Evolutionary conservation across 1,140 invertebrate genomes (phyloP).

Genomic region (Cataglyphis hispanica): DNA sequence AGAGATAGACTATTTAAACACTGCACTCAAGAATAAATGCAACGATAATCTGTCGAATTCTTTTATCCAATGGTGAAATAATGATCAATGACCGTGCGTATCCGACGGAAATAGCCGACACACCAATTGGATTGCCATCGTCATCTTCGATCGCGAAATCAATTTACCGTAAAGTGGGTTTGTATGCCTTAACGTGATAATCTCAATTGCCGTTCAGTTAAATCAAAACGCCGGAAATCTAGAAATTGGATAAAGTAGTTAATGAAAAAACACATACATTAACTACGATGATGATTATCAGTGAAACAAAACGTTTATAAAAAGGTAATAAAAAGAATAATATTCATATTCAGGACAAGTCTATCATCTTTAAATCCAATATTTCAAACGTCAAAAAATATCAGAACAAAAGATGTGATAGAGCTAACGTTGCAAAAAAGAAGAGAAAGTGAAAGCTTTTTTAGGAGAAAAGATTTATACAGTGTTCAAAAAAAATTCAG

Average conservation of each 20-base stretch:
- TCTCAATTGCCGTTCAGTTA: slow-evolving; percentile 26
- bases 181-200: slow-evolving; percentile 56
- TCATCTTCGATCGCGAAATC: slow-evolving; percentile 48
- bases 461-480: too few species aligned
- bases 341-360: not conserved
- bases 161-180: slow-evolving; percentile 61
- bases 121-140: slow-evolving; percentile 20
- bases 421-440: not conserved
- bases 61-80: slow-evolving; percentile 36
- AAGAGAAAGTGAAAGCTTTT: too few species aligned
- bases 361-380: slow-evolving; percentile 23
- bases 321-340: slow-evolving; percentile 2
- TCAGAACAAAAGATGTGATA: not conserved
- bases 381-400: not conserved
- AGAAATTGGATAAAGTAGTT: slow-evolving; percentile 13
- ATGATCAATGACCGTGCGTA: slow-evolving; percentile 7
- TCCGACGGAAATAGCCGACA: slow-evolving; percentile 46
- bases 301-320: not conserved
- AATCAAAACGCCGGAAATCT: slow-evolving; percentile 41
- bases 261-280: not conserved
- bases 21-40: not conserved
- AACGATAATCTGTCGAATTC: slow-evolving; percentile 34
- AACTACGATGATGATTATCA: not conserved
- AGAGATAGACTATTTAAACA: not conserved
- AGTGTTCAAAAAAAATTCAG: too few species aligned